phyloP scores from a whole-genome alignment of 2,888 invertebrate genomes.

The Sesamia inferens region DNA sequence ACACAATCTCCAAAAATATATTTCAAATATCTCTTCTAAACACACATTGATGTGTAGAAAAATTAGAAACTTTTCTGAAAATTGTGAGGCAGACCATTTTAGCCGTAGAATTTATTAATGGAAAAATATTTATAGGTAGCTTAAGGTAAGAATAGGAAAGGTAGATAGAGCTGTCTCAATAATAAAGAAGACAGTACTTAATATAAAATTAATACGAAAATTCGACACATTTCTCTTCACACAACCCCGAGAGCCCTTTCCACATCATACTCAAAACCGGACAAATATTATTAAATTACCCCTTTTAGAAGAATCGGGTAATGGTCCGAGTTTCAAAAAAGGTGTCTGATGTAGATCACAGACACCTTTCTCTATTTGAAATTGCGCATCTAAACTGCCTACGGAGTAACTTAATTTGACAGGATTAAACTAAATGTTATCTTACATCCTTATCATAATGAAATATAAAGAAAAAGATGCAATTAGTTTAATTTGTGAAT shows the following conservation, averaged over 20 bases:
- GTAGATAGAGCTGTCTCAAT: slow-evolving; percentile 52
- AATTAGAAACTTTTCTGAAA: slow-evolving; percentile 9
- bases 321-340: too few relatives aligned
- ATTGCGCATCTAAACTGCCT: too few relatives aligned
- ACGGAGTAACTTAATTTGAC: too few relatives aligned
- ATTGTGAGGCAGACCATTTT: slow-evolving; percentile 30
- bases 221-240: slow-evolving; percentile 51
- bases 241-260: slow-evolving; percentile 62
- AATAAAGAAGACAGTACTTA: slow-evolving; percentile 46
- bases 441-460: too few relatives aligned
- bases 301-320: too few relatives aligned
- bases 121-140: slow-evolving; percentile 61
- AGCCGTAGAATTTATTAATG: slow-evolving; percentile 51
- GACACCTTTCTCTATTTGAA: too few relatives aligned
- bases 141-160: slow-evolving; percentile 58
- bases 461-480: too few relatives aligned
- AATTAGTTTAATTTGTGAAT: too few relatives aligned
- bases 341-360: too few relatives aligned
- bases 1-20: slow-evolving; percentile 58
- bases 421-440: too few relatives aligned
- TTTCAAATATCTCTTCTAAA: slow-evolving; percentile 2
- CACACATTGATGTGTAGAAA: neutral
- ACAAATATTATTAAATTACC: neutral
- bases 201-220: slow-evolving; percentile 54
- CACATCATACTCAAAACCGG: slow-evolving; percentile 21